These are phyloP conservation scores for Brotula barbata DNA, from an alignment of 2,797 vertebrate genomes.

Conservation along the genomic window DNA sequence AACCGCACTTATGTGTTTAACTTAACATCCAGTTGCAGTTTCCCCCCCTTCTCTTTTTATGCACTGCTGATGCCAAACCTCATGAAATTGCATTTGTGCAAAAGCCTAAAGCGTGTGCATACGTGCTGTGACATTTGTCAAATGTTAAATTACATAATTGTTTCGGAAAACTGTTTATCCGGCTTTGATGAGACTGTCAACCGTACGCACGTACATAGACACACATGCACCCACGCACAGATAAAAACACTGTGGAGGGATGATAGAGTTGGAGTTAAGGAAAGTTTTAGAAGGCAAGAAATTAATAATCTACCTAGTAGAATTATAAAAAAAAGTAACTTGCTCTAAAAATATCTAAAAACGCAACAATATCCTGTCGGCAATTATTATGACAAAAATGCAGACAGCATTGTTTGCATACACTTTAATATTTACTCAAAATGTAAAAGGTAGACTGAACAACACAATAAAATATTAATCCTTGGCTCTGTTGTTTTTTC, in stretches of 20 bases:
- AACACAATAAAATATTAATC: slow-evolving; percentile 11
- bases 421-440: slow-evolving; percentile 1
- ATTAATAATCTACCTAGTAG: slow-evolving; percentile 39
- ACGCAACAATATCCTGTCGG: neutral
- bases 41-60: slow-evolving; percentile 54
- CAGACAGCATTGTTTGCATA: slow-evolving; percentile 9
- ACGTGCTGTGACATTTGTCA: slow-evolving; percentile 62
- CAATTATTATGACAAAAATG: neutral
- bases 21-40: slow-evolving; percentile 69
- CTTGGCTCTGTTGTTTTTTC: neutral
- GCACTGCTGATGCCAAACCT: slow-evolving; percentile 68
- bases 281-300: slow-evolving; percentile 43
- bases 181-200: slow-evolving; percentile 60
- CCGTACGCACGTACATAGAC: neutral
- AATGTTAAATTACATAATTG: slow-evolving; percentile 72
- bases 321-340: slow-evolving; percentile 44
- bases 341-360: neutral
- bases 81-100: slow-evolving; percentile 66
- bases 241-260: slow-evolving; percentile 26
- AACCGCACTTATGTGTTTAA: slow-evolving; percentile 75
- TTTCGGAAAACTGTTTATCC: slow-evolving; percentile 66
- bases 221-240: slow-evolving; percentile 21
- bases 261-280: slow-evolving; percentile 29
- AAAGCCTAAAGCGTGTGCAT: slow-evolving; percentile 57
- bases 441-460: slow-evolving; percentile 6